phyloP scores from a whole-genome alignment of 1,140 invertebrate genomes.

The Aphaenogaster ashmeadi region DNA sequence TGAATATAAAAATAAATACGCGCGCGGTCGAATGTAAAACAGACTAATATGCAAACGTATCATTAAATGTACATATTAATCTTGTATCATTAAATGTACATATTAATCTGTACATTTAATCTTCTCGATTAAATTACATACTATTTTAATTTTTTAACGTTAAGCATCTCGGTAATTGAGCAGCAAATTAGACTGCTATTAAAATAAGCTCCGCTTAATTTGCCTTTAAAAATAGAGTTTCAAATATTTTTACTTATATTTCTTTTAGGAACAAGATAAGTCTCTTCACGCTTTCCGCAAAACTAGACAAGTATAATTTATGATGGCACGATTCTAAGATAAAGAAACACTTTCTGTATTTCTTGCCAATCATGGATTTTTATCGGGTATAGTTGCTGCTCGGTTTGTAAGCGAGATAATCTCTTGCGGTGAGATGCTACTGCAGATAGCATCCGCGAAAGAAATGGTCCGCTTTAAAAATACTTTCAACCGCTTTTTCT shows the following conservation, averaged over 20 bases:
- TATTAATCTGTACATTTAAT: background rate
- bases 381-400: background rate
- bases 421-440: background rate
- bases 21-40: background rate
- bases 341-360: background rate
- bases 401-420: constrained; percentile 9
- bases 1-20: background rate
- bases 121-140: constrained; percentile 2
- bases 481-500: constrained; percentile 4
- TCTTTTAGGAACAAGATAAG: background rate
- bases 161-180: background rate
- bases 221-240: background rate
- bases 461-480: constrained; percentile 40
- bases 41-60: background rate
- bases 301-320: background rate
- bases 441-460: background rate
- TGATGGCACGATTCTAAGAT: background rate
- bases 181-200: background rate
- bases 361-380: constrained; percentile 28
- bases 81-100: background rate
- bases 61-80: background rate
- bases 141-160: background rate
- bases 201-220: background rate
- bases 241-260: background rate
- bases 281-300: background rate